Evolutionary conservation across 2,888 invertebrate genomes (phyloP).

Genomic region (Papilio protenor): DNA sequence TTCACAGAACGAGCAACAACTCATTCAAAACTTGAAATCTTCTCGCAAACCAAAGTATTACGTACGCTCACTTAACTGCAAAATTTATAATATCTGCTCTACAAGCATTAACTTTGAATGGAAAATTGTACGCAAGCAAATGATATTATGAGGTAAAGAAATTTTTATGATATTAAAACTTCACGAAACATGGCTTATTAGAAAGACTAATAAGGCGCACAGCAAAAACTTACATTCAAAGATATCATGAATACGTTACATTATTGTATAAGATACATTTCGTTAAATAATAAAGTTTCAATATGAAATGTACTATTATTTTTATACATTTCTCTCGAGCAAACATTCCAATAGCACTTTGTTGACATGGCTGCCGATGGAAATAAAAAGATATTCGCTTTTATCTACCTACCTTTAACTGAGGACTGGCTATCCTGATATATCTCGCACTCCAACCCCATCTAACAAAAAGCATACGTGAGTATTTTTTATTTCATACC

Average conservation of each 20-base stretch:
- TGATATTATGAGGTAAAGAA: background rate
- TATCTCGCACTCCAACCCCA: slow-evolving; percentile 55
- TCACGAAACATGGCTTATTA: background rate
- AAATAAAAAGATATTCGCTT: background rate
- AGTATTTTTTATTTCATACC: slow-evolving; percentile 60
- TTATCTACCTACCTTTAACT: slow-evolving; percentile 37
- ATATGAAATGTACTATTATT: background rate
- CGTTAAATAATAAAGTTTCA: background rate
- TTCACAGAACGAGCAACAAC: background rate
- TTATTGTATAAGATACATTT: too few species aligned
- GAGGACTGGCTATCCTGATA: slow-evolving; percentile 27
- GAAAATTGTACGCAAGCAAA: slow-evolving; percentile 4
- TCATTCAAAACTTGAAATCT: slow-evolving; percentile 34
- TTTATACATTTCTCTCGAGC: background rate
- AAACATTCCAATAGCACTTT: background rate
- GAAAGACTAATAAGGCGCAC: background rate
- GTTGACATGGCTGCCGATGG: slow-evolving; percentile 16
- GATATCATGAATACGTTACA: background rate
- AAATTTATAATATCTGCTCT: slow-evolving; percentile 26
- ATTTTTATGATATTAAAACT: slow-evolving; percentile 13
- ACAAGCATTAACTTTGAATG: slow-evolving; percentile 7
- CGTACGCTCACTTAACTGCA: slow-evolving; percentile 24
- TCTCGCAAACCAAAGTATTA: slow-evolving; percentile 22
- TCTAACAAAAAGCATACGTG: slow-evolving; percentile 76
- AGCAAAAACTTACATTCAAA: background rate